phyloP scores from a whole-genome alignment of 2,113 vertebrate species.

The Pterocles gutturalis region DNA sequence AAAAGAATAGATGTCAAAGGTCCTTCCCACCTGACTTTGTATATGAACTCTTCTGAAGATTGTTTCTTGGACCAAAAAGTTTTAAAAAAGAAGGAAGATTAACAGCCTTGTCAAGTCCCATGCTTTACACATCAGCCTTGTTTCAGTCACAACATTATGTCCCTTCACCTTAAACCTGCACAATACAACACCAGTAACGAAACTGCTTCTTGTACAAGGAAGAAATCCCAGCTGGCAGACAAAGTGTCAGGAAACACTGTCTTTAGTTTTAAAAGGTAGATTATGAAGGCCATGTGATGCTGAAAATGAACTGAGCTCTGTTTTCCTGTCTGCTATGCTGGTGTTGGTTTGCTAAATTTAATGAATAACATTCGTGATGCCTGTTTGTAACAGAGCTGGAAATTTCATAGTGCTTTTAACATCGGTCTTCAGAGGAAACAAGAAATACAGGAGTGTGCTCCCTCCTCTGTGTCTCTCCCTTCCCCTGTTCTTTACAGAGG shows the following conservation, averaged over 20 bases:
- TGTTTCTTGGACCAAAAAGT: neutral
- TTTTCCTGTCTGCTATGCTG: neutral
- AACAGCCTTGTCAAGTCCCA: neutral
- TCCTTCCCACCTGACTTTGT: neutral
- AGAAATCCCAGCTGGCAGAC: neutral
- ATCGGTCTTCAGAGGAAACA: neutral
- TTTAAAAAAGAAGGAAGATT: neutral
- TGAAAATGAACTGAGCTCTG: neutral
- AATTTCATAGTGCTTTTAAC: neutral
- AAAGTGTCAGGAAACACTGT: neutral
- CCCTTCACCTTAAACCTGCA: neutral
- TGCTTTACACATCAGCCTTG: neutral
- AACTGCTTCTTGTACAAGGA: neutral
- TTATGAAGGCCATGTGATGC: neutral
- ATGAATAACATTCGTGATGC: neutral
- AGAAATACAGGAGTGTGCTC: accelerated
- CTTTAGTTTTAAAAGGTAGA: neutral
- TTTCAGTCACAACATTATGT: neutral
- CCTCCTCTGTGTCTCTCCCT: neutral
- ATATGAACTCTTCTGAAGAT: neutral
- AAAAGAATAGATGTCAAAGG: neutral
- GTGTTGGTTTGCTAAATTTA: neutral
- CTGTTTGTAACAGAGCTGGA: neutral
- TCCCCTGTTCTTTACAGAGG: neutral
- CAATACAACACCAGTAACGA: neutral